Base-by-base conservation (phyloP, 1,140 invertebrate genomes). In the Bombus waltoni region DNA sequence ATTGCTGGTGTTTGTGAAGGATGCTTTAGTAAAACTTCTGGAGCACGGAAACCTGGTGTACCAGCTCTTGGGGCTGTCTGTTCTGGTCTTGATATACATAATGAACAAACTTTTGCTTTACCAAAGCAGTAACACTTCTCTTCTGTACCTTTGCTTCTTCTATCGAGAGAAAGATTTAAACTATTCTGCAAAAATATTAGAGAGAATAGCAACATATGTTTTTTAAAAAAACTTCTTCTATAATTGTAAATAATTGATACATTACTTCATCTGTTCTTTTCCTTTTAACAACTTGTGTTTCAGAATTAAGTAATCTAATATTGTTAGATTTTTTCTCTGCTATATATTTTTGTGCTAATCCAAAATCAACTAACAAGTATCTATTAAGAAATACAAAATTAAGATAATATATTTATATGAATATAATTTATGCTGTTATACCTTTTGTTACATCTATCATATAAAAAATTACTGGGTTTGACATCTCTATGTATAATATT, bases 381-480 rank as follows among this genome's bases (percentile, higher is more conserved):
- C 96, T 97, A 28, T 68, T 25, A 72, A 47, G 40, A 73, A 59
- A 75, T 72, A 42, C 32, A 71, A 44, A 78, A 70, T 59, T 59
- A 38, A 40, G 53, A 1, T 18, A 65, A 82, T 72, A 59, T 57
- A 47, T 25, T 78, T 28, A 40, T 74, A 40, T 13, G 18, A 35
- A 38, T 35, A 62, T 68, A 70, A 22, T 68, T 68, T 79, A 70
- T 15, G 35, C 8, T 81, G 74, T 38, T 62, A 82, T 96, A 98
- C 97, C 96, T 96, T 94, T 96, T 96, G 75, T 96, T 96, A n/a
- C 95, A 95, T 53, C 98, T 95, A 94, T 98, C 97, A 92, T 98
- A 99, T 2, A 99, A 95, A 94, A 99, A 99, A 95, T 99, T 99
- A 93, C 97, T 98, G 10, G 98, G 98, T 95, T 99, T 99, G n/a